phyloP scores from a whole-genome alignment of 37 sponge, comb jelly and placozoan species.

The Haliclona indistincta region DNA sequence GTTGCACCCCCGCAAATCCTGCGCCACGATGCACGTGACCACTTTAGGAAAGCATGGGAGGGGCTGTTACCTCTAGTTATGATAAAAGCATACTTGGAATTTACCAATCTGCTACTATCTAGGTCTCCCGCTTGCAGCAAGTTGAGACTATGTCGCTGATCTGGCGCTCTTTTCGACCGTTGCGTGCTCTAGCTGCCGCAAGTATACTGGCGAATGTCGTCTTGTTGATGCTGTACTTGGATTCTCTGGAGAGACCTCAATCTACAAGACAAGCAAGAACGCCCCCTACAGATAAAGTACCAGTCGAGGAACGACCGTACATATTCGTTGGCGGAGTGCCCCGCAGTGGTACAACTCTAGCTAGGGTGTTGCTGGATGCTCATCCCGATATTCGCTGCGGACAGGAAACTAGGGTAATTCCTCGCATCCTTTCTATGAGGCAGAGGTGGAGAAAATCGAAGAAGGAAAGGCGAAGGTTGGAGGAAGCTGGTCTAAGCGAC shows the following conservation, averaged over 20 bases:
- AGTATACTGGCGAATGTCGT: not conserved
- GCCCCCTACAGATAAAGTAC: not conserved
- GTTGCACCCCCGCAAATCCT: too few relatives aligned
- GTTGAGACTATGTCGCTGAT: too few relatives aligned
- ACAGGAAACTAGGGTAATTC: constrained; percentile 88
- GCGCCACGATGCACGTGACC: too few relatives aligned
- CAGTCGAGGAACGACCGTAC: constrained; percentile 6
- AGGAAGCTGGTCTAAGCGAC: constrained; percentile 62
- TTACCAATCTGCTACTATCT: too few relatives aligned
- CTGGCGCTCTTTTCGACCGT: too few relatives aligned
- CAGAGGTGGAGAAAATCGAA: constrained; percentile 27
- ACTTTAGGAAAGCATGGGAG: too few relatives aligned
- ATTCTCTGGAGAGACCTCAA: not conserved
- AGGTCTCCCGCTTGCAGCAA: too few relatives aligned
- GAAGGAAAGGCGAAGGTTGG: constrained; percentile 56
- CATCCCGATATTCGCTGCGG: constrained; percentile 94
- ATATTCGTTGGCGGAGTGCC: constrained; percentile 92
- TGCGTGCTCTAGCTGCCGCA: not conserved
- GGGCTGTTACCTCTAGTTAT: too few relatives aligned
- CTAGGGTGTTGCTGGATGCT: constrained; percentile 86
- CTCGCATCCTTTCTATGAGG: constrained; percentile 67
- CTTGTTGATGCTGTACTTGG: not conserved
- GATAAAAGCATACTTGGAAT: too few relatives aligned
- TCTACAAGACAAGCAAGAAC: not conserved
- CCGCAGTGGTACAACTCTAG: constrained; percentile 86